Evolutionary conservation across 2,113 vertebrate species (phyloP), one percentile per base, ranked within the genome.

Genomic region (Bubo bubo): DNA sequence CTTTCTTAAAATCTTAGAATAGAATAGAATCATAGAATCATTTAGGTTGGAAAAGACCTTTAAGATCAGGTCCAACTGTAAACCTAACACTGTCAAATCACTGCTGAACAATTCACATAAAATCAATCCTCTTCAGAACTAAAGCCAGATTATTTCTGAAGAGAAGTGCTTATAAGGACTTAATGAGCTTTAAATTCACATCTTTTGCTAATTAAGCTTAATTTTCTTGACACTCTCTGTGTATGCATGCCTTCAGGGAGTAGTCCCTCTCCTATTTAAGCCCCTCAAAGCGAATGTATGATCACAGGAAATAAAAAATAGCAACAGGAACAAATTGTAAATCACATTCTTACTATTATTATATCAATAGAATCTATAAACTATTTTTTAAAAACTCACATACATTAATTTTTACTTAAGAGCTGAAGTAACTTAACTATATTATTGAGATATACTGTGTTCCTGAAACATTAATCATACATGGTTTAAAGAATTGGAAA

Each of bases 161-260:
- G 37, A 10, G 63, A 86, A 88, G 41, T 50, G 14, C 9, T 81
- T 67, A 63, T 49, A 87, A 84, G 60, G 47, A 70, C n/a, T 84
- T 85, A 91, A 77, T 55, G 35, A 91, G 73, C 34, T 85, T 87
- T 88, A 93, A 93, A 90, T 60, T 79, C 41, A 34, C 24, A 90
- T 81, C 32, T 93, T 87, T 58, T 63, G 47, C 27, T 90, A 96
- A 94, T 95, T 92, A 90, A 86, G 58, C 79, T 56, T 92, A 28
- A 79, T 79, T 92, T 93, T 86, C 88, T 82, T 80, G 71, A 90
- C 49, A 76, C 10, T 24, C 18, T 67, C 24, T 47, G 8, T 60
- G 9, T 52, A 64, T 35, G 64, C 2, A 4, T 34, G 58, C 17
- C 81, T 52, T 64, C 35, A 53, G 45, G 59, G 63, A 92, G 83